phyloP scores from a whole-genome alignment of 2,888 invertebrate species.

The Pristionchus exspectatus region DNA sequence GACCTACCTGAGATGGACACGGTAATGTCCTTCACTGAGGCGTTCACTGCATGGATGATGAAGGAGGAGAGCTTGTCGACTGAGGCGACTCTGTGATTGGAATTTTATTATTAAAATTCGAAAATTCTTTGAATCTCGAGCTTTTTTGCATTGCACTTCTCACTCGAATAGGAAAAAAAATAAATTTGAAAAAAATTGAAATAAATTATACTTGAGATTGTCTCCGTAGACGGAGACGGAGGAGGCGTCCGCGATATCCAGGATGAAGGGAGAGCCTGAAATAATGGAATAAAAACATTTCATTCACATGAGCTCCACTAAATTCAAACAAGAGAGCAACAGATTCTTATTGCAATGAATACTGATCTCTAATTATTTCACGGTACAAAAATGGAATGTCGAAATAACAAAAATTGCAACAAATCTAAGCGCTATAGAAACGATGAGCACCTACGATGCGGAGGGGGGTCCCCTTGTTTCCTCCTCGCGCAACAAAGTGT shows the following conservation, averaged over 20 bases:
- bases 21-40: conserved; percentile 79
- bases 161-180: no score
- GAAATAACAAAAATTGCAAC: no score
- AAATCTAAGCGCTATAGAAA: background rate
- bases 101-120: no score
- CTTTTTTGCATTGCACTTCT: no score
- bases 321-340: no score
- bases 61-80: conserved; percentile 84
- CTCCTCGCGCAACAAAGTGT: background rate
- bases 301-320: no score
- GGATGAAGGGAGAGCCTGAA: conserved; percentile 80
- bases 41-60: conserved; percentile 82
- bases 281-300: background rate
- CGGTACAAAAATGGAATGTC: no score
- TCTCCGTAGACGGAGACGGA: conserved; percentile 83
- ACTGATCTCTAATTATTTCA: no score
- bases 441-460: background rate
- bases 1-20: conserved; percentile 79
- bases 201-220: conserved; percentile 80
- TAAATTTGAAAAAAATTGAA: no score
- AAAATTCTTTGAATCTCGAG: no score
- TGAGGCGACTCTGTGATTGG: conserved; percentile 79
- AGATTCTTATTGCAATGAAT: no score
- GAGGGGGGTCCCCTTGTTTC: background rate
- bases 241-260: conserved; percentile 80